Evolutionary conservation across 2,797 vertebrate genomes (phyloP), one percentile per base, ranked within the genome.

Genomic region (Acrossocheilus fasciatus): DNA sequence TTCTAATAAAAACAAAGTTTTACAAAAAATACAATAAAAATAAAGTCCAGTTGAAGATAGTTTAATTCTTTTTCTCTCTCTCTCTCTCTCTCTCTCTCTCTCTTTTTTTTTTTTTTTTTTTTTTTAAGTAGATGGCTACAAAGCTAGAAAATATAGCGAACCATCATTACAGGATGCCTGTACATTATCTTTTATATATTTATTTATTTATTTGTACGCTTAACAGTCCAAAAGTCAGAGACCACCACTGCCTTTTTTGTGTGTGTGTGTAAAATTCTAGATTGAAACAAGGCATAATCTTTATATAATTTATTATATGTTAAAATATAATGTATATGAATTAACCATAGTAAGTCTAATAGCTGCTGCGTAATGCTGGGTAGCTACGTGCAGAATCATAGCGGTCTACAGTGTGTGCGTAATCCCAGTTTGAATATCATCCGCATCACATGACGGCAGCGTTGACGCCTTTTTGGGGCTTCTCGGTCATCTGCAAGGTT

Each of bases 391-490:
- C 84, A 62, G 76, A 47, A 45, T 39, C 14, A 11, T 45, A 36
- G 75, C 9, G 23, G 83, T 88, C 77, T 50, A 23, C 43, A 69
- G 41, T 26, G 26, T 70, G 77, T 82, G 75, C 79, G 85, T 81
- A 84, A 78, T 81, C 62, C 36, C 76, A 77, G 82, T 59, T 64
- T 74, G 72, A 64, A 83, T 86, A 83, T 86, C 52, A 78, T 50
- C 18, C 23, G 76, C 81, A 85, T 82, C 89, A 88, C 86, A 82
- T 88, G 88, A 88, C 83, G 57, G 14, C 34, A 62, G 23, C 34
- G 75, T 57, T 64, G 17, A 47, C 15, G 82, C 78, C 78, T 62
- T 84, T 80, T 84, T 6, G 76, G 68, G 75, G 68, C 74, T 87
- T 77, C 52, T 50, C 70, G 78, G 81, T 87, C 86, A 83, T 47